Evolutionary conservation across 2,888 invertebrate species (phyloP), one percentile per base, ranked within the genome.

Genomic region (Caenorhabditis sp.): DNA sequence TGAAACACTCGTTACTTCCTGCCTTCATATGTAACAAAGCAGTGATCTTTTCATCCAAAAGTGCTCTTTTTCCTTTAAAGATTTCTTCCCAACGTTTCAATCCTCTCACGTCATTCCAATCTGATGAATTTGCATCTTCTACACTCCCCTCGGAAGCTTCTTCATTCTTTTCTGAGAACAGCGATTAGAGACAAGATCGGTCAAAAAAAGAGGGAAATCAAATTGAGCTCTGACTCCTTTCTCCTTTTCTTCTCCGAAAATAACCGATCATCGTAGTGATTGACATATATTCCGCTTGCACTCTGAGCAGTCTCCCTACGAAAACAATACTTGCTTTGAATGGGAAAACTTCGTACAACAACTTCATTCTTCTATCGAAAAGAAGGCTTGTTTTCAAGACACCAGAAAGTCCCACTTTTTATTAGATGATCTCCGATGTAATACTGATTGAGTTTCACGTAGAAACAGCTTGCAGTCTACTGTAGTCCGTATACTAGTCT

Each of bases 361-460:
- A n/a, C n/a, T 49, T 49, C 19, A 49, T 59, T 59, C 19, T 35
- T 19, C 10, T 26, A 6, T 16, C 10, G 28, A 28, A 6, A 51
- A 22, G 24, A 24, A 56, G 14, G n/a, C n/a, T n/a, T n/a, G n/a
- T n/a, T n/a, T n/a, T n/a, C n/a, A n/a, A 56, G 22, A 54, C 44
- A 56, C 64, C 41, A 58, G 47, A 58, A 58, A 31, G 69, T 54
- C 63, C 47, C 2, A 1, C 26, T 61, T 76, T 70, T 77, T 56
- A 77, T 70, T 69, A 31, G 77, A 64, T 70, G 77, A 69, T 70
- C 69, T 70, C 19, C 70, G 77, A 44, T 69, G 77, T 58, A 47
- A 47, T 44, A 47, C 19, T 74, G 47, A 73, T 73, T n/a, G 4
- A 51, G 26, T 73, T 73, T 31, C 8, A n/a, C 49, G 68, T 54